A percentile compares a stretch with the other conserved stretches of the same genome.
Conservation (phyloP, 1,140 invertebrate genomes). For the Asobara japonica region DNA sequence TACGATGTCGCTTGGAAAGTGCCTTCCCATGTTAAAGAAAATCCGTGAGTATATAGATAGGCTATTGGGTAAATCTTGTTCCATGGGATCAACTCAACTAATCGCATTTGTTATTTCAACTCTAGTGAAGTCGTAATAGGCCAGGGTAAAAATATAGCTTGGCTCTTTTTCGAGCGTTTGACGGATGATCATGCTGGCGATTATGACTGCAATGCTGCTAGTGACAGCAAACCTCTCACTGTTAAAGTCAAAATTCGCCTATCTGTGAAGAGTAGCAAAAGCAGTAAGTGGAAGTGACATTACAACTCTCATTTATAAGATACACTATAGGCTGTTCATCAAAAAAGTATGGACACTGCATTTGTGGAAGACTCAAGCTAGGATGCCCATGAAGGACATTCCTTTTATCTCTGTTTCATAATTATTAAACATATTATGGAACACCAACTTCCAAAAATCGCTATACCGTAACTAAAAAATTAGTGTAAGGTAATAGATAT, state of each 20-base stretch:
- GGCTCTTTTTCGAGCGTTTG: slow-evolving; percentile 47
- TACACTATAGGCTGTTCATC: too few species aligned
- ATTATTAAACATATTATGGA: too few species aligned
- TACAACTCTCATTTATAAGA: too few species aligned
- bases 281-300: slow-evolving; percentile 54
- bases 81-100: slow-evolving; percentile 7
- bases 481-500: too few species aligned
- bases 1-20: slow-evolving; percentile 41
- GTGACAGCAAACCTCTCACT: slow-evolving; percentile 27
- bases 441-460: too few species aligned
- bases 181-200: slow-evolving; percentile 51
- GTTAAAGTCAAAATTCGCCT: slow-evolving; percentile 40
- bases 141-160: slow-evolving; percentile 40
- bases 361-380: too few species aligned
- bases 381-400: too few species aligned
- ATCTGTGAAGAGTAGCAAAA: slow-evolving; percentile 49
- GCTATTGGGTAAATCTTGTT: background rate
- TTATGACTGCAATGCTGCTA: slow-evolving; percentile 53
- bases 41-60: slow-evolving; percentile 31
- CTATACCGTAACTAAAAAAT: too few species aligned
- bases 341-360: too few species aligned
- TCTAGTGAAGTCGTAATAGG: slow-evolving; percentile 34
- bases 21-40: slow-evolving; percentile 30
- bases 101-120: slow-evolving; percentile 21
- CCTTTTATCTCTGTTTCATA: too few species aligned